These are phyloP conservation scores for Hemicrepidius hirtus DNA, from an alignment of 2,888 invertebrate genomes.

Conservation along the genomic window DNA sequence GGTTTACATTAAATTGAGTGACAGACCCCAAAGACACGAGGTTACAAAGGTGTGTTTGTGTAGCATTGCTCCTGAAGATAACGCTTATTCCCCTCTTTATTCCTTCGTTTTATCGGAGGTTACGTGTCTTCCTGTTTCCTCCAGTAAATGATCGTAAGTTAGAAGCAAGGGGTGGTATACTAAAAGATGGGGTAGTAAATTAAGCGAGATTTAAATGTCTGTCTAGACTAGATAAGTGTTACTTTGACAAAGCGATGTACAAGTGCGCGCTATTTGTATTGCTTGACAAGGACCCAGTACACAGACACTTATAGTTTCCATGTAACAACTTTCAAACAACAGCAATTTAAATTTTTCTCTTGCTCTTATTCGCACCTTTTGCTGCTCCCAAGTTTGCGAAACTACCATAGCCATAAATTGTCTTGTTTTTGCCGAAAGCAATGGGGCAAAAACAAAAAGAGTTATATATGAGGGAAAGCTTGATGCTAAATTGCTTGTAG, in stretches of 20 bases:
- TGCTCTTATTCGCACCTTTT: slow-evolving; percentile 46
- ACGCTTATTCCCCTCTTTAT: slow-evolving; percentile 25
- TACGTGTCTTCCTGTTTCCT: slow-evolving; percentile 14
- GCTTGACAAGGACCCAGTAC: slow-evolving; percentile 12
- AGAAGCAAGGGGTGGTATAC: slow-evolving; percentile 3
- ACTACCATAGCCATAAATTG: slow-evolving; percentile 47
- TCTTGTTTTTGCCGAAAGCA: slow-evolving; percentile 47
- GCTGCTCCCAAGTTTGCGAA: slow-evolving; percentile 35
- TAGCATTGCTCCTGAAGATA: slow-evolving; percentile 18
- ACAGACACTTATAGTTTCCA: slow-evolving; percentile 37
- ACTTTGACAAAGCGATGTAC: slow-evolving; percentile 24
- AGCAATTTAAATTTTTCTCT: slow-evolving; percentile 51
- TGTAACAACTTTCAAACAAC: slow-evolving; percentile 47
- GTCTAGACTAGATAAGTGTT: slow-evolving; percentile 34
- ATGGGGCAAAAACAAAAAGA: slow-evolving; percentile 39
- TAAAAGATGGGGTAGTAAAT: slow-evolving; percentile 25
- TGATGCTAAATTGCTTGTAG: slow-evolving; percentile 43
- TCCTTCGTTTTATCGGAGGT: background rate
- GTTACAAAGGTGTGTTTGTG: slow-evolving; percentile 28
- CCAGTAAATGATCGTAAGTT: slow-evolving; percentile 12
- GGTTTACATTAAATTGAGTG: slow-evolving; percentile 26
- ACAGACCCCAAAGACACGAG: slow-evolving; percentile 25
- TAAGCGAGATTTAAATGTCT: slow-evolving; percentile 27
- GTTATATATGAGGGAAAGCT: slow-evolving; percentile 29
- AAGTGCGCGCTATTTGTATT: slow-evolving; percentile 24